Conservation (phyloP, 2,797 vertebrate species). For the Eleutherodactylus coqui region DNA sequence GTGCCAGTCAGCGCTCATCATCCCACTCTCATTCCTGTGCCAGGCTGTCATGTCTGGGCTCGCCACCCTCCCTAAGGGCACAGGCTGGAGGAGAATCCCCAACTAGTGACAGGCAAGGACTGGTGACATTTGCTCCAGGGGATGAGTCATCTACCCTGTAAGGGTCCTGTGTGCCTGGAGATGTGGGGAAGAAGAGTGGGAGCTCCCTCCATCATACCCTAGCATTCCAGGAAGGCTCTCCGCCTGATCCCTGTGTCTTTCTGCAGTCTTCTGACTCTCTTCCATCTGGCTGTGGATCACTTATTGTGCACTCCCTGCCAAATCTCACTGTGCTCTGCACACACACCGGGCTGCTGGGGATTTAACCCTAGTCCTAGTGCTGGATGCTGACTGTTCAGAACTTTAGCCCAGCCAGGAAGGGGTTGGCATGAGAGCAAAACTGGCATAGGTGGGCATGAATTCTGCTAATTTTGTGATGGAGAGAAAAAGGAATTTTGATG, state of each 20-base stretch:
- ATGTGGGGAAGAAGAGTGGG: not conserved
- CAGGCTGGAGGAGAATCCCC: not conserved
- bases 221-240: conserved; percentile 82
- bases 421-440: not conserved
- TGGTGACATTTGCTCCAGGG: too few species aligned
- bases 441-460: too few species aligned
- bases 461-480: too few species aligned
- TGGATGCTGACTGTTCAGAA: not conserved
- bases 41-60: not conserved
- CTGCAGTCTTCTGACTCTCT: conserved; percentile 30
- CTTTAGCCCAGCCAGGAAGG: not conserved
- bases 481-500: too few species aligned
- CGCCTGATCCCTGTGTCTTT: conserved; percentile 25
- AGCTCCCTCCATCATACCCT: conserved; percentile 83
- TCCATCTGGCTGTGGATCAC: conserved; percentile 52
- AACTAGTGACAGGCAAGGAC: not conserved
- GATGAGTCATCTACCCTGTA: too few species aligned
- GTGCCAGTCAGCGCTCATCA: not conserved
- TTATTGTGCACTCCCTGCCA: conserved; percentile 47
- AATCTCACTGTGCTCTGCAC: conserved; percentile 50
- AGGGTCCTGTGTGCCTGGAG: not conserved
- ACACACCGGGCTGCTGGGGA: conserved; percentile 32
- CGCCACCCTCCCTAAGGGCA: not conserved
- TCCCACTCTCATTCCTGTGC: conserved; percentile 17
- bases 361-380: not conserved